These are phyloP conservation scores for Heliconius hermathena DNA, from an alignment of 1,140 invertebrate genomes.

Conservation along the genomic window DNA sequence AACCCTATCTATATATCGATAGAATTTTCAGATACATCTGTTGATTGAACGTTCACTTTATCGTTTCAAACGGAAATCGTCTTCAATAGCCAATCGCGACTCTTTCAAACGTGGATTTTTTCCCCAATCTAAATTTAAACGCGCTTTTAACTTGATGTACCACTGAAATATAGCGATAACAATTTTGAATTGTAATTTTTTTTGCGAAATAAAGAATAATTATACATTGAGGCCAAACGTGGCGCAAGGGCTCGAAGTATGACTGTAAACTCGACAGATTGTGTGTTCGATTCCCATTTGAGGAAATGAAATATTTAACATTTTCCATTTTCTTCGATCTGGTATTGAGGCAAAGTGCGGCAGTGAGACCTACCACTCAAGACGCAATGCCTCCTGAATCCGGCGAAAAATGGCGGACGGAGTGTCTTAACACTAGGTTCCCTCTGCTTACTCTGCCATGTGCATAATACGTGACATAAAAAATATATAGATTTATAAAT, in stretches of 20 bases:
- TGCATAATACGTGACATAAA: background rate
- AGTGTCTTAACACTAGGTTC: background rate
- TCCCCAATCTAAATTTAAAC: constrained; percentile 63
- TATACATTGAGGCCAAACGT: background rate
- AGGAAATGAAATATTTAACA: background rate
- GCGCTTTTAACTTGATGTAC: constrained; percentile 41
- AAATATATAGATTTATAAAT: too few species aligned
- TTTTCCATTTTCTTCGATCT: background rate
- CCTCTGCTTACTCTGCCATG: background rate
- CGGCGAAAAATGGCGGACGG: background rate
- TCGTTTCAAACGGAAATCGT: constrained; percentile 43
- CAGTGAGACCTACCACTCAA: background rate
- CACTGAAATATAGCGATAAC: background rate
- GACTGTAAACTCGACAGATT: background rate
- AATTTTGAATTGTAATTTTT: background rate
- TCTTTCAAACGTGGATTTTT: constrained; percentile 43
- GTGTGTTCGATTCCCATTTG: background rate
- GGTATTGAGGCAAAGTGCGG: background rate
- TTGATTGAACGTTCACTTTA: constrained; percentile 31
- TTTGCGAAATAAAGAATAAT: too few species aligned
- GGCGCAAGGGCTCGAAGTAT: background rate
- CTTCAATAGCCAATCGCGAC: constrained; percentile 51
- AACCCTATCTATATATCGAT: background rate
- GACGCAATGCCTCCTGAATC: background rate
- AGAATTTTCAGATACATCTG: background rate